A percentile compares a stretch with the other conserved stretches of the same genome.
Conservation (phyloP, 2,888 invertebrate species). For the Balanococcus diminutus region DNA sequence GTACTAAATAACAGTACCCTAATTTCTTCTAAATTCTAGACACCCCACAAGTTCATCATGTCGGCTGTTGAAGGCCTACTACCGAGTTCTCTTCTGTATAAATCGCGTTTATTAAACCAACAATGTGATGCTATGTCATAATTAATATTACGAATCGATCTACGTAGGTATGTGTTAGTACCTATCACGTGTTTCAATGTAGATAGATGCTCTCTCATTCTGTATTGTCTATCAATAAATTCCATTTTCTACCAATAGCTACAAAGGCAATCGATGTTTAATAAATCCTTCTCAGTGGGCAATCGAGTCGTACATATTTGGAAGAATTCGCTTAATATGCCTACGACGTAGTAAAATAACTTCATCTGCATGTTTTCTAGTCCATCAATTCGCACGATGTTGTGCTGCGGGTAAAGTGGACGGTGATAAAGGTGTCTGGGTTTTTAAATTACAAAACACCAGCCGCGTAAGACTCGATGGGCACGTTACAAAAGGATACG, state of each 20-base stretch:
- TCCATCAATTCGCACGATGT: neutral
- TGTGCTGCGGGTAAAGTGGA: conserved; percentile 6
- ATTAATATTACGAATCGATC: neutral
- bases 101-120: neutral
- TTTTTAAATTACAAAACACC: neutral
- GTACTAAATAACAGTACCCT: conserved; percentile 51
- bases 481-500: neutral
- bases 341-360: neutral
- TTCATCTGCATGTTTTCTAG: neutral
- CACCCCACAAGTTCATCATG: conserved; percentile 50
- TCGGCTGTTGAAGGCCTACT: conserved; percentile 33
- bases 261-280: no score
- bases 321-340: neutral
- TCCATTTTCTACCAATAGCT: neutral
- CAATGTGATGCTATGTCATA: neutral
- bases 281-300: neutral
- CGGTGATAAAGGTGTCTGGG: conserved; percentile 33
- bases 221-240: neutral
- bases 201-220: neutral
- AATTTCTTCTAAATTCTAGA: conserved; percentile 40
- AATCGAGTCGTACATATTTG: neutral
- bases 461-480: neutral
- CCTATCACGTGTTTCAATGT: neutral
- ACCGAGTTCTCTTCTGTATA: neutral
- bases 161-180: neutral